Base-by-base conservation (phyloP, 1,140 invertebrate species). In the Ceratoteleas bidentatus region DNA sequence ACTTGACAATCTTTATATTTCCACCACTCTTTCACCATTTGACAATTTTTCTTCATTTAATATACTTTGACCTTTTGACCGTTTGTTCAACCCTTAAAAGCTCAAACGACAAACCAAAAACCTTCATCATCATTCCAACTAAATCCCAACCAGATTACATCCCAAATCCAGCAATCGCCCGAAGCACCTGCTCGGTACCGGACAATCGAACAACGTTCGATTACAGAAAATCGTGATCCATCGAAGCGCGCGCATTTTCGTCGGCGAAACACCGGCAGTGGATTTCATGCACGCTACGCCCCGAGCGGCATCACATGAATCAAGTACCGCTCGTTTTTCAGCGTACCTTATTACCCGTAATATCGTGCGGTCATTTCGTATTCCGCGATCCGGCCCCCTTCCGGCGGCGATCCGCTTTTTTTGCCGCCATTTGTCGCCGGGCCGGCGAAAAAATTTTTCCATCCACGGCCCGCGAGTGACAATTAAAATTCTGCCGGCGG, bases 321-420 rank as follows among this genome's bases (percentile, higher is more conserved):
- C 58, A 43, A 72, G 68, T 74, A 65, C 54, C 70, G 61, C 60
- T 65, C 60, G 60, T 74, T 65, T 74, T 74, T 65, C 70, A 74
- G 11, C 52, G 33, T 74, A 58, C 54, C 60, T 74, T 74, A 74
- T 74, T 74, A 74, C 53, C 53, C 38, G 33, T 65, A 74, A 74
- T 65, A 47, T 38, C 38, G 34, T 33, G 15, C 54, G 61, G 15
- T 61, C 24, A 64, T 75, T 75, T 66, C 54, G 38, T 61, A 61
- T 66, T 61, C 45, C 15, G 13, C 70, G 16, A 56, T 64, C 33
- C 53, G 43, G 43, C 47, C 33, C 38, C 38, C 50, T 64, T 62
- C 50, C 69, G 69, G 24, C 40, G 32, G 64, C 61, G 9, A 73
- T 73, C 61, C 14, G 40, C 58, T 73, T 62, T 62, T 73, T 62